Evolutionary conservation across 2,113 vertebrate species (phyloP).

Genomic region (Microcebus murinus): DNA sequence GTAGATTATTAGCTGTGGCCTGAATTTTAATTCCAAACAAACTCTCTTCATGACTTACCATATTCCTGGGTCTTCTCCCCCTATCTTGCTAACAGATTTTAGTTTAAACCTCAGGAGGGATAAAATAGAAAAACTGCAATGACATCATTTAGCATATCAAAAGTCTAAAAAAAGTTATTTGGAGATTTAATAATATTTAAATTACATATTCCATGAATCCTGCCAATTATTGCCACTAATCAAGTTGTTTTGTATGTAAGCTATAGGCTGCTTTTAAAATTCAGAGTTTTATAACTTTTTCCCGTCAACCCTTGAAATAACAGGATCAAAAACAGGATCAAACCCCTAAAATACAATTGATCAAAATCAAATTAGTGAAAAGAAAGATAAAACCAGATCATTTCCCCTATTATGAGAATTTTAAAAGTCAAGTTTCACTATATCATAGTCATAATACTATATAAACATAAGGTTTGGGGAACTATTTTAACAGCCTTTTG

Average conservation of each 20-base stretch:
- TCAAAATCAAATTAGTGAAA: conserved; percentile 38
- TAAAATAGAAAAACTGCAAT: neutral
- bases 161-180: neutral
- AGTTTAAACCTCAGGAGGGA: conserved; percentile 7
- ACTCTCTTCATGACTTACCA: neutral
- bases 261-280: neutral
- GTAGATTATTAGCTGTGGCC: neutral
- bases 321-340: too few species aligned
- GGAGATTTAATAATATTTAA: neutral
- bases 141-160: neutral
- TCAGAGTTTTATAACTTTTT: neutral
- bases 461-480: neutral
- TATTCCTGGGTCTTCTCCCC: neutral
- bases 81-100: neutral
- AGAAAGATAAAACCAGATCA: neutral
- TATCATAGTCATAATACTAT: neutral
- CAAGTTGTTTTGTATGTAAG: neutral
- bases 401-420: conserved; percentile 1
- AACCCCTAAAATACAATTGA: neutral
- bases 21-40: conserved; percentile 28
- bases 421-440: neutral
- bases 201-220: neutral
- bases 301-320: neutral
- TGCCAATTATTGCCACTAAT: neutral
- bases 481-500: neutral